Conservation (phyloP, 2,797 vertebrate species). For the Dicrostonyx torquatus region DNA sequence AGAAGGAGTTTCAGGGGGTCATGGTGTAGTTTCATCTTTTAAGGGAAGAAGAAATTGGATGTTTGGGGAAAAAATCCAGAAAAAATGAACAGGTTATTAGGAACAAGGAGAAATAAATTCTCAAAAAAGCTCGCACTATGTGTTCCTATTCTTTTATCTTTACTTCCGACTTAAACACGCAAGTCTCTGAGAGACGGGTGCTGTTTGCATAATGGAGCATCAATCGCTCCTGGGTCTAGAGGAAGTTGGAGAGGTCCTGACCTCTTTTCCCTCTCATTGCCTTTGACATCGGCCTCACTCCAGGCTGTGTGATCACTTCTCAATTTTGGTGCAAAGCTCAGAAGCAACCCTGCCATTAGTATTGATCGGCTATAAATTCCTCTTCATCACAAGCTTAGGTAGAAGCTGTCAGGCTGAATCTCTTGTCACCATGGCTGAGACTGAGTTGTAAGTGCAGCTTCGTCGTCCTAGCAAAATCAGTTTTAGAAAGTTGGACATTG, state of each 20-base stretch:
- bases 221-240: no score
- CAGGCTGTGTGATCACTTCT: background rate
- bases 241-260: background rate
- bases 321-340: conserved; percentile 11
- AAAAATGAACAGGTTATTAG: background rate
- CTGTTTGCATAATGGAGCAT: background rate
- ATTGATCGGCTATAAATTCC: background rate
- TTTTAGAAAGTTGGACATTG: background rate
- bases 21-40: background rate
- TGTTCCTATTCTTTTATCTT: background rate
- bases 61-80: background rate
- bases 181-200: background rate
- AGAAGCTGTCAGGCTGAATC: background rate
- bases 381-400: background rate
- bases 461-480: background rate
- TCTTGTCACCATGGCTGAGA: background rate
- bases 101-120: background rate
- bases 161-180: background rate
- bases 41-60: background rate
- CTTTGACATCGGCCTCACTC: background rate
- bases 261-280: background rate
- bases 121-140: background rate
- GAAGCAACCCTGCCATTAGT: background rate
- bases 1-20: background rate
- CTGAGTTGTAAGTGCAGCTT: background rate